Evolutionary conservation across 2,797 vertebrate genomes (phyloP).

Genomic region (Periparus ater): DNA sequence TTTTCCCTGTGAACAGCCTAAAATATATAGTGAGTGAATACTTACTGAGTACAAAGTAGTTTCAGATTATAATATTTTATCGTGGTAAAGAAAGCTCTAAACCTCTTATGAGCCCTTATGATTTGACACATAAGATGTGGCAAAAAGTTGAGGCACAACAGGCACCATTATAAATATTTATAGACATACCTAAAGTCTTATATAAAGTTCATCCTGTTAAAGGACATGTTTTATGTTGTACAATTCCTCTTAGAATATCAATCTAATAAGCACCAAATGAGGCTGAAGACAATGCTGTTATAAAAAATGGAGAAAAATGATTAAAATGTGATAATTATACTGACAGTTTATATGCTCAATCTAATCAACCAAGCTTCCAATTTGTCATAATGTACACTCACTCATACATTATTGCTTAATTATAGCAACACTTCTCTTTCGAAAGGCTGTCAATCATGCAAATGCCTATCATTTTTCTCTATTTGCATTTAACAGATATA

Average conservation of each 20-base stretch:
- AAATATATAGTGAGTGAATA: not conserved
- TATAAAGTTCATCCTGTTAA: slow-evolving; percentile 80
- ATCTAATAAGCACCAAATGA: slow-evolving; percentile 85
- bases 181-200: slow-evolving; percentile 72
- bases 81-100: slow-evolving; percentile 40
- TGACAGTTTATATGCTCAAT: slow-evolving; percentile 83
- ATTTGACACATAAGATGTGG: slow-evolving; percentile 31
- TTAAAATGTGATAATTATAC: slow-evolving; percentile 87
- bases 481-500: slow-evolving; percentile 68
- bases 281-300: slow-evolving; percentile 82
- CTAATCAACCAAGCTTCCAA: slow-evolving; percentile 83
- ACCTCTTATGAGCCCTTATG: not conserved
- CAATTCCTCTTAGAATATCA: slow-evolving; percentile 80
- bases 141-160: slow-evolving; percentile 59
- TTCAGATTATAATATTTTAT: slow-evolving; percentile 38
- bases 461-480: slow-evolving; percentile 74
- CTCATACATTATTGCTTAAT: slow-evolving; percentile 84
- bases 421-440: slow-evolving; percentile 80
- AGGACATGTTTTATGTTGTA: slow-evolving; percentile 81
- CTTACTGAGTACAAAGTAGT: not conserved
- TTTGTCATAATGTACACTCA: slow-evolving; percentile 83
- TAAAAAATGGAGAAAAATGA: slow-evolving; percentile 83
- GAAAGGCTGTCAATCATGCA: slow-evolving; percentile 80
- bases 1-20: slow-evolving; percentile 5
- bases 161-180: slow-evolving; percentile 72